phyloP scores from a whole-genome alignment of 2,113 vertebrate species.

The Urocitellus parryii region DNA sequence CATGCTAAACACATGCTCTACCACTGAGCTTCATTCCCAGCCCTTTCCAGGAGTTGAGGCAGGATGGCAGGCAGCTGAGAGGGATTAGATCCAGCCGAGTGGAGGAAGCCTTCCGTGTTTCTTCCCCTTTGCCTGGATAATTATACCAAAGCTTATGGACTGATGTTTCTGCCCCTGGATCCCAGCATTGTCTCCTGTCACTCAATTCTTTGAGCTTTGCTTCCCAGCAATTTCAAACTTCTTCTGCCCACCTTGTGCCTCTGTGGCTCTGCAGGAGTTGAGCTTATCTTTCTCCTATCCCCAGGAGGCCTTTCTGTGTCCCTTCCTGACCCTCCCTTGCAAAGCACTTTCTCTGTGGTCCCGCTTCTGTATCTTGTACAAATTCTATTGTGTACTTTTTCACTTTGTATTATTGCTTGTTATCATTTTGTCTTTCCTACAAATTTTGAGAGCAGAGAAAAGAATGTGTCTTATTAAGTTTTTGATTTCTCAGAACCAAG shows the following conservation, averaged over 20 bases:
- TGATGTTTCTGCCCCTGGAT: no score
- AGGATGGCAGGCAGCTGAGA: neutral
- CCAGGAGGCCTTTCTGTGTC: neutral
- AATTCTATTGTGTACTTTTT: neutral
- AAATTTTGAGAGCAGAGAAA: conserved; percentile 14
- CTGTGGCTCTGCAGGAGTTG: neutral
- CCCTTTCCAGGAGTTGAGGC: neutral
- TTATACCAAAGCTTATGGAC: neutral
- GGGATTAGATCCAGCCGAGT: neutral
- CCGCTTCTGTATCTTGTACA: neutral
- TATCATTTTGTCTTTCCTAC: neutral
- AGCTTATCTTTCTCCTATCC: neutral
- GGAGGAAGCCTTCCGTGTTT: no score
- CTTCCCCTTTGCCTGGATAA: neutral
- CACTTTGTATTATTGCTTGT: neutral
- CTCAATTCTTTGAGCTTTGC: neutral
- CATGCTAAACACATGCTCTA: neutral
- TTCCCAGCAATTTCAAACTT: neutral
- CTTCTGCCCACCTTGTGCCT: neutral
- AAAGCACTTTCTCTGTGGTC: neutral
- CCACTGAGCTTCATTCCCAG: neutral
- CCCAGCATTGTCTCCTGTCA: neutral
- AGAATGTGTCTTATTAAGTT: neutral
- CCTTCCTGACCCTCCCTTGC: neutral
- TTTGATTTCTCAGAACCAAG: neutral